These are phyloP conservation scores for Heteropelma amictum DNA, from an alignment of 2,888 invertebrate genomes.

Conservation along the genomic window DNA sequence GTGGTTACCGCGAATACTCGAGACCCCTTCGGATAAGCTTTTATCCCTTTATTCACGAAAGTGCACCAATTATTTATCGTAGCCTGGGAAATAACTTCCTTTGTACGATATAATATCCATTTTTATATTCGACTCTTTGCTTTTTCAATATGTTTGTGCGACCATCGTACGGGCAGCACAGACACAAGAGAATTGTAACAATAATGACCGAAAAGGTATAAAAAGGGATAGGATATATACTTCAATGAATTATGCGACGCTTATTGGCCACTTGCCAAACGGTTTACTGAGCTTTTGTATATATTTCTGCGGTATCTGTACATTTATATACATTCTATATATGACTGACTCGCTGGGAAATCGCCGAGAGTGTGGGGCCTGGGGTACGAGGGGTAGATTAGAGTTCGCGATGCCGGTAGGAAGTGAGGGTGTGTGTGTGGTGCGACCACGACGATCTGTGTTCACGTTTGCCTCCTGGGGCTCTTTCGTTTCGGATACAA, in stretches of 20 bases:
- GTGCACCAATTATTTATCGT: slow-evolving; percentile 4
- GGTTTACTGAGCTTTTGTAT: slow-evolving; percentile 62
- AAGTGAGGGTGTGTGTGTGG: slow-evolving; percentile 26
- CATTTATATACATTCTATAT: neutral
- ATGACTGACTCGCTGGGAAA: neutral
- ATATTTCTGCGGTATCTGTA: slow-evolving; percentile 32
- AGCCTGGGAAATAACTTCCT: neutral
- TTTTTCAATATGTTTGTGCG: too few species aligned
- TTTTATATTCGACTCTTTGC: neutral
- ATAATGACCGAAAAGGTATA: too few species aligned
- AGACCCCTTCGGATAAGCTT: neutral
- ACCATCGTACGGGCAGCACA: too few species aligned
- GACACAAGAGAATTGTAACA: too few species aligned
- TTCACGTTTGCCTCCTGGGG: slow-evolving; percentile 54
- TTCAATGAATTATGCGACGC: slow-evolving; percentile 65
- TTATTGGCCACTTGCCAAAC: slow-evolving; percentile 67
- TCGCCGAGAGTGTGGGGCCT: too few species aligned
- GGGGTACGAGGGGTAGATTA: neutral
- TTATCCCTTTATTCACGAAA: neutral
- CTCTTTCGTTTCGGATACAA: slow-evolving; percentile 49
- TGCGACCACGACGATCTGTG: slow-evolving; percentile 39
- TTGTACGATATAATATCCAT: slow-evolving; percentile 1
- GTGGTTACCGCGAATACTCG: neutral
- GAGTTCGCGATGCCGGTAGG: slow-evolving; percentile 10
- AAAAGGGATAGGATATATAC: slow-evolving; percentile 37